These are phyloP conservation scores for Littorina saxatilis DNA, from an alignment of 1,140 invertebrate genomes.

Conservation along the genomic window DNA sequence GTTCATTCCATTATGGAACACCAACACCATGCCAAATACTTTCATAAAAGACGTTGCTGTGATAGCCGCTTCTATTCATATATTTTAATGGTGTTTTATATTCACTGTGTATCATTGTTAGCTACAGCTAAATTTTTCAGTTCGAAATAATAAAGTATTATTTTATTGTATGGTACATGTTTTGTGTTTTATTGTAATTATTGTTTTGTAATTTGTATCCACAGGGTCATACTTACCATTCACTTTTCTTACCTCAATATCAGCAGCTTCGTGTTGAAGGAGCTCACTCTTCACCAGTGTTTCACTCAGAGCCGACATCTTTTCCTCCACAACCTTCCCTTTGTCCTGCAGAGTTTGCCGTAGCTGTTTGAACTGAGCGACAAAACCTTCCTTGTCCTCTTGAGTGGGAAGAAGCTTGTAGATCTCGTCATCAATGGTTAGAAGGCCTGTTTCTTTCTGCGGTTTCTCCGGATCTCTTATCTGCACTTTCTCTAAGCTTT, in stretches of 20 bases:
- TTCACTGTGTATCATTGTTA: too few relatives aligned
- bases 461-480: slow-evolving; percentile 56
- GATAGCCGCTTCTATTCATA: too few relatives aligned
- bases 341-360: slow-evolving; percentile 34
- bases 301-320: slow-evolving; percentile 32
- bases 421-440: slow-evolving; percentile 61
- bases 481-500: slow-evolving; percentile 53
- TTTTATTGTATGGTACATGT: too few relatives aligned
- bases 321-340: slow-evolving; percentile 35
- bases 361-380: slow-evolving; percentile 23
- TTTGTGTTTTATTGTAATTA: too few relatives aligned
- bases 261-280: slow-evolving; percentile 41
- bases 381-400: slow-evolving; percentile 50
- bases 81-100: too few relatives aligned
- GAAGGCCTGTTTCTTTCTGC: slow-evolving; percentile 54
- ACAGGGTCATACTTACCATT: too few relatives aligned
- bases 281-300: slow-evolving; percentile 42
- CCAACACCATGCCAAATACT: too few relatives aligned
- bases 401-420: slow-evolving; percentile 53
- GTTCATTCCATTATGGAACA: too few relatives aligned
- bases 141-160: too few relatives aligned
- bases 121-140: too few relatives aligned
- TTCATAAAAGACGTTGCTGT: too few relatives aligned
- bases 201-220: too few relatives aligned
- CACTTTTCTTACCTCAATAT: slow-evolving; percentile 35